A percentile compares a stretch with the other conserved stretches of the same genome.
Evolutionary conservation across 2,113 vertebrate genomes (phyloP).

Genomic region (Sapajus apella): DNA sequence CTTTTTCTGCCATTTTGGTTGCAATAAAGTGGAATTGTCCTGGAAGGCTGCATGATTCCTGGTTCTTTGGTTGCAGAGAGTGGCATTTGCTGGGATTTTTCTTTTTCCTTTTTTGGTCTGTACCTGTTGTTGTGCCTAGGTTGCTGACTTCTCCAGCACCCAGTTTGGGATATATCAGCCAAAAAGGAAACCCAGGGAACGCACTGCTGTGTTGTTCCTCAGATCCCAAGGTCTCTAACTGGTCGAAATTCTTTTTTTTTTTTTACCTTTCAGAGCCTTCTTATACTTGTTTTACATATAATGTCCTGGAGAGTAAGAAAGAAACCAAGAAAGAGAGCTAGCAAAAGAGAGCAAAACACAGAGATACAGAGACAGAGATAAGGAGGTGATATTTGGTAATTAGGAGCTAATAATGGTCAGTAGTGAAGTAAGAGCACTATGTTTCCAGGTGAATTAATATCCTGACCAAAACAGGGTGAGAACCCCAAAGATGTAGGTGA

Average conservation of each 20-base stretch:
- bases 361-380: not conserved
- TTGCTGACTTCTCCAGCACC: not conserved
- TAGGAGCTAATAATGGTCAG: not conserved
- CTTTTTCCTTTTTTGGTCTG: not conserved
- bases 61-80: not conserved
- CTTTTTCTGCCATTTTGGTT: not conserved
- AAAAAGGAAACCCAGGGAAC: not conserved
- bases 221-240: not conserved
- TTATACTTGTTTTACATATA: not conserved
- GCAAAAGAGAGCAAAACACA: not conserved
- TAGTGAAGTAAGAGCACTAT: no score
- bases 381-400: not conserved
- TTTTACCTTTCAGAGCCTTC: not conserved
- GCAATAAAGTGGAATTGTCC: not conserved
- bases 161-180: not conserved
- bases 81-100: not conserved
- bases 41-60: not conserved
- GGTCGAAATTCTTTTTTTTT: not conserved
- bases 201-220: not conserved
- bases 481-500: not conserved
- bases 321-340: not conserved
- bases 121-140: not conserved
- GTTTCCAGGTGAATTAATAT: not conserved
- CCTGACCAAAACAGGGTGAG: not conserved
- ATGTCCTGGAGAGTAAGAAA: not conserved